Conservation (phyloP, 2,797 vertebrate species). For the Tadarida brasiliensis region DNA sequence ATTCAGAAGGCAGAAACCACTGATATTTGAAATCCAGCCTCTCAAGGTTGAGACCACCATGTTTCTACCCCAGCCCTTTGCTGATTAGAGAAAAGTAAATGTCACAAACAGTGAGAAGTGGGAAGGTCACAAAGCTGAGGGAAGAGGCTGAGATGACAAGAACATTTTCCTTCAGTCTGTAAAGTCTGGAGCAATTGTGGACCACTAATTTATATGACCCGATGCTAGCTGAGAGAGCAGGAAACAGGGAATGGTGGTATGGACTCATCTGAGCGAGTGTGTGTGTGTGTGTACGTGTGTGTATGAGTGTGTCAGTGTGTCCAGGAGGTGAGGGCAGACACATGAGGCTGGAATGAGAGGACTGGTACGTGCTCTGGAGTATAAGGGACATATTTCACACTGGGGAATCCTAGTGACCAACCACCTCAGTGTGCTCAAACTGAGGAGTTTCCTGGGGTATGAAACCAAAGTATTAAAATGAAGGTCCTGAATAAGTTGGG, state of each 20-base stretch:
- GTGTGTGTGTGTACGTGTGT: not conserved
- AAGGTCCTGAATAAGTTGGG: not conserved
- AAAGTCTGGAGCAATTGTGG: not conserved
- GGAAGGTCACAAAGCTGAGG: not conserved
- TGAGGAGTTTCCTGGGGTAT: not conserved
- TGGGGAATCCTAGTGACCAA: not conserved
- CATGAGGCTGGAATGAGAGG: not conserved
- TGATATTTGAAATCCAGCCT: not conserved
- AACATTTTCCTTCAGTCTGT: not conserved
- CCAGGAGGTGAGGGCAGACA: not conserved
- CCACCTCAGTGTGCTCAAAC: not conserved
- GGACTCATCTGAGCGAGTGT: not conserved
- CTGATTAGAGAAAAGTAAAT: conserved; percentile 36
- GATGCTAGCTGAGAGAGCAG: not conserved
- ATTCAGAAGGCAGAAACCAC: conserved; percentile 42
- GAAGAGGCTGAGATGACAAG: conserved; percentile 1
- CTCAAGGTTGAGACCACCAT: not conserved
- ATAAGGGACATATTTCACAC: not conserved
- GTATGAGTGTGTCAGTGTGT: not conserved
- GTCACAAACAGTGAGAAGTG: not conserved
- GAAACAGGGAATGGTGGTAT: too few species aligned
- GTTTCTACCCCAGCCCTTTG: not conserved
- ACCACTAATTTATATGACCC: not conserved
- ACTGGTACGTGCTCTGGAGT: too few species aligned
- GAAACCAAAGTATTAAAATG: not conserved